These are phyloP conservation scores for Netelia virgata DNA, from an alignment of 2,888 invertebrate genomes.

Conservation along the genomic window DNA sequence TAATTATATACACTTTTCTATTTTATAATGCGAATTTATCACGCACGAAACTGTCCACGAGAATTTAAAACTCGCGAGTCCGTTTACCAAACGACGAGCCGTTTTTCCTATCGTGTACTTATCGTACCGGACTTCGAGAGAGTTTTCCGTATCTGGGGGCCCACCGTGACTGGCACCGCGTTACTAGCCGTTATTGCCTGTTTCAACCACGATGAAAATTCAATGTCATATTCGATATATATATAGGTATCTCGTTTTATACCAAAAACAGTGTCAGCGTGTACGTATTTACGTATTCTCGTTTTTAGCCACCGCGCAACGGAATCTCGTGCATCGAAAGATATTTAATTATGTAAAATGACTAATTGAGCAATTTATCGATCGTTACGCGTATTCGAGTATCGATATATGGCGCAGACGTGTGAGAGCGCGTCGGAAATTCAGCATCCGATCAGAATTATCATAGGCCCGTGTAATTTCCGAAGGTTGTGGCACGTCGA, in stretches of 20 bases:
- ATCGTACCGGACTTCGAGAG: neutral
- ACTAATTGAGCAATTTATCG: conserved; percentile 76
- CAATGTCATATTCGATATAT: conserved; percentile 49
- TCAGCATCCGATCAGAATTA: conserved; percentile 11
- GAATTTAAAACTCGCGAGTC: conserved; percentile 2
- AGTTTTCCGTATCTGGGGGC: conserved; percentile 50
- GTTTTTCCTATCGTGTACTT: conserved; percentile 12
- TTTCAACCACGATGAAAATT: conserved; percentile 53
- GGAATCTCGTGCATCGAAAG: conserved; percentile 10
- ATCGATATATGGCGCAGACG: neutral
- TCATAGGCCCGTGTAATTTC: conserved; percentile 13
- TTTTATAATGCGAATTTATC: conserved; percentile 1
- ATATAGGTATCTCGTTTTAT: conserved; percentile 36
- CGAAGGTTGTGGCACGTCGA: conserved; percentile 11
- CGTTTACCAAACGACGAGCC: neutral
- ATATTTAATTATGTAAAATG: conserved; percentile 6
- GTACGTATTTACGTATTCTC: neutral
- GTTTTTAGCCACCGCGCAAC: neutral
- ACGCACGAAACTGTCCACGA: conserved; percentile 49
- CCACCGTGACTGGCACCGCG: conserved; percentile 38
- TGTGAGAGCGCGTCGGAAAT: neutral
- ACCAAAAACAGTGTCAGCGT: conserved; percentile 27
- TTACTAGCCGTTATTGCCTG: conserved; percentile 40
- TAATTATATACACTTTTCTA: conserved; percentile 15
- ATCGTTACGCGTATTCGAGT: conserved; percentile 24